A percentile compares a stretch with the other conserved stretches of the same genome.
These are phyloP conservation scores for Scylla paramamosain DNA, from an alignment of 1,140 invertebrate species.

Conservation along the genomic window DNA sequence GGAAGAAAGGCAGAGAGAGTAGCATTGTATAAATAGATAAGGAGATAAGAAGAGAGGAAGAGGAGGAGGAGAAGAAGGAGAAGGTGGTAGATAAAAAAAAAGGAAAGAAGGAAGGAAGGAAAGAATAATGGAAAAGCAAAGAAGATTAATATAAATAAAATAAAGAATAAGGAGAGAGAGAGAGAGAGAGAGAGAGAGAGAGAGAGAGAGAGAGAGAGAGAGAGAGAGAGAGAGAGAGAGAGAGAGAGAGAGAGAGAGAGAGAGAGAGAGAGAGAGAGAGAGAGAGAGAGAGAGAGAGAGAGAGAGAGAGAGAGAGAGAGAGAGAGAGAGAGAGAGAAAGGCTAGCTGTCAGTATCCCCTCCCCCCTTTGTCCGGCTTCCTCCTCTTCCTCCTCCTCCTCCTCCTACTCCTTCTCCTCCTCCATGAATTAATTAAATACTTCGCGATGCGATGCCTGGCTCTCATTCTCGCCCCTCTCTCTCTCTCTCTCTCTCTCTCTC, in stretches of 20 bases:
- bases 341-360: not conserved
- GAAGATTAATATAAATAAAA: not conserved
- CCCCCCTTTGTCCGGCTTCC: not conserved
- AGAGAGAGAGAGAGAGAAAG: conserved; percentile 45
- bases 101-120: not conserved
- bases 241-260: not conserved
- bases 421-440: not conserved
- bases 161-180: not conserved
- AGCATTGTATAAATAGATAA: not conserved
- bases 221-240: conserved; percentile 34
- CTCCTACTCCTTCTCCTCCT: not conserved
- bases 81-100: not conserved
- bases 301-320: conserved; percentile 47
- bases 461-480: no score
- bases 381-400: conserved; percentile 8
- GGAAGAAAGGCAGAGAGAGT: not conserved
- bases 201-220: conserved; percentile 38
- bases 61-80: not conserved
- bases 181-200: conserved; percentile 38
- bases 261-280: not conserved
- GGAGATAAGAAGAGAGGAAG: not conserved
- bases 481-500: no score
- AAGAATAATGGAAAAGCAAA: not conserved
- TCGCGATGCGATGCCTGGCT: no score
- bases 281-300: conserved; percentile 48